These are phyloP conservation scores for Ondatra zibethicus DNA, from an alignment of 2,113 vertebrate species.

Conservation along the genomic window DNA sequence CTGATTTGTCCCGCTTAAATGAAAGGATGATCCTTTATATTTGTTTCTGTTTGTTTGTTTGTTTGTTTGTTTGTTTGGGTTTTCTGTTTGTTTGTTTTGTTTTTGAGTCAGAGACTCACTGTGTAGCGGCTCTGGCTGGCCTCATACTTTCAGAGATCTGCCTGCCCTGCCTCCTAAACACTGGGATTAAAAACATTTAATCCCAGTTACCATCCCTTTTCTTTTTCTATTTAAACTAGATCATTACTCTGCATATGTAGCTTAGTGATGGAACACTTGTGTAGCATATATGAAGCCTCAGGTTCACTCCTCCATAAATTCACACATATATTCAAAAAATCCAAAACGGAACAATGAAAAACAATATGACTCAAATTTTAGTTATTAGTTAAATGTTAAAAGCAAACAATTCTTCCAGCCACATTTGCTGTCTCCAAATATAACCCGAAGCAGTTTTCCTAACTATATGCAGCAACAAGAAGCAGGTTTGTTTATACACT, in stretches of 20 bases:
- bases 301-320: neutral
- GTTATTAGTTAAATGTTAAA: neutral
- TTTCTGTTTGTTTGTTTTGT: neutral
- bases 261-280: neutral
- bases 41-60: neutral
- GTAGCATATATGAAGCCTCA: neutral
- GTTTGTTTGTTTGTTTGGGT: no score
- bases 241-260: neutral
- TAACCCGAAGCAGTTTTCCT: neutral
- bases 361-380: neutral
- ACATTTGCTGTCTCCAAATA: conserved; percentile 5
- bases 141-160: neutral
- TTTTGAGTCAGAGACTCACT: neutral
- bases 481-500: neutral
- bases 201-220: neutral
- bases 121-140: neutral
- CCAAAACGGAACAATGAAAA: neutral
- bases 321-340: no score
- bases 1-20: neutral
- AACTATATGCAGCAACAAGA: neutral
- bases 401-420: neutral
- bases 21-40: neutral
- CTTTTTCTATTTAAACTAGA: conserved; percentile 26
- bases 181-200: neutral
- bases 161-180: neutral